A percentile compares a stretch with the other conserved stretches of the same genome.
Conservation (phyloP, 2,797 vertebrate species). For the Sciurus carolinensis region DNA sequence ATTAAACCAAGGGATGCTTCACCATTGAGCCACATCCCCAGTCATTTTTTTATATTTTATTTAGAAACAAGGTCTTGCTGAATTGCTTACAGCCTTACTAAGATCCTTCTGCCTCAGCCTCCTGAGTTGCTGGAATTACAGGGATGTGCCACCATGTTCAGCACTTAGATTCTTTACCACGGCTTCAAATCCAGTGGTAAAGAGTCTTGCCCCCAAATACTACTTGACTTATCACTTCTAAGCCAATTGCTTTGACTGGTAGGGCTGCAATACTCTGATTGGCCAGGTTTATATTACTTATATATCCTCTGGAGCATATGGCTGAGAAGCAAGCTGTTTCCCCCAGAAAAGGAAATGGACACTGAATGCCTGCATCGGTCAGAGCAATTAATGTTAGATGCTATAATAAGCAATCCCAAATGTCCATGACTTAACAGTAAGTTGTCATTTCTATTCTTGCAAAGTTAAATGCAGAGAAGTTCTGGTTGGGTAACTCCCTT, state of each 20-base stretch:
- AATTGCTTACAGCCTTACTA: no score
- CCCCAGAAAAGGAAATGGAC: neutral
- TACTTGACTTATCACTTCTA: constrained; percentile 1
- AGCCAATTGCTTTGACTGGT: neutral
- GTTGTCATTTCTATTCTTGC: neutral
- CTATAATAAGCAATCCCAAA: constrained; percentile 32
- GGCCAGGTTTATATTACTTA: neutral
- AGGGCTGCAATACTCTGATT: neutral
- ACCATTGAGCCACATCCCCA: no score
- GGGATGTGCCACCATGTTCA: neutral
- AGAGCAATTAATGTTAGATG: constrained; percentile 14
- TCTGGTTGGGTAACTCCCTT: constrained; percentile 38
- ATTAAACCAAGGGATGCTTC: no score
- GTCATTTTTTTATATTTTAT: no score
- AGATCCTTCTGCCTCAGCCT: no score
- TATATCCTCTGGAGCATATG: neutral
- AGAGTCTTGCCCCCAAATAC: constrained; percentile 15
- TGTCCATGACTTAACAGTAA: constrained; percentile 2
- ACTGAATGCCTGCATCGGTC: neutral
- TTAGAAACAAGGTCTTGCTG: no score
- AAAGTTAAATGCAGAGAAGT: constrained; percentile 22
- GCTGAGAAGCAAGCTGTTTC: neutral
- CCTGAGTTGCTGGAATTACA: no score
- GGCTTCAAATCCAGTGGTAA: constrained; percentile 37
- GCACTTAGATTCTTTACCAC: neutral